Conservation (phyloP, 1,140 invertebrate genomes). For the Lamellibrachia luymesi region DNA sequence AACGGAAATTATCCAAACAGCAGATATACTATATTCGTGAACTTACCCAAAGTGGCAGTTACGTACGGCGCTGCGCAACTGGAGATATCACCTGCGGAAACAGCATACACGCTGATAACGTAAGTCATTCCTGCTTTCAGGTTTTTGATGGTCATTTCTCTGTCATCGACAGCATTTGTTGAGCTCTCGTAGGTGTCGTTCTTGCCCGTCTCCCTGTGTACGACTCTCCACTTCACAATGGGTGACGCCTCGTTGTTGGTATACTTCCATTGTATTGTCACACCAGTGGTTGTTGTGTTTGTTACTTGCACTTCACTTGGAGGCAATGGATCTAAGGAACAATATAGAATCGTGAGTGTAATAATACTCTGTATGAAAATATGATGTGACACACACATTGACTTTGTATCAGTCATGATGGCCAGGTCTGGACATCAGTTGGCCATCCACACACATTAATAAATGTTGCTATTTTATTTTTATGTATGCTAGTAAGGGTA, state of each 20-base stretch:
- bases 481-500: no score
- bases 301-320: neutral
- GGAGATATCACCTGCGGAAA: neutral
- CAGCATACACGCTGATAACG: neutral
- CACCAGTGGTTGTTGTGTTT: neutral
- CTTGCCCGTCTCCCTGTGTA: neutral
- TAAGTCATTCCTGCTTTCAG: neutral
- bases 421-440: no score
- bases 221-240: neutral
- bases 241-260: neutral
- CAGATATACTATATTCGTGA: neutral
- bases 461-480: no score
- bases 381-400: no score
- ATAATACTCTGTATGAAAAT: no score
- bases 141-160: neutral
- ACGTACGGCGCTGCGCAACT: neutral
- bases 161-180: neutral
- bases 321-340: neutral
- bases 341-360: no score
- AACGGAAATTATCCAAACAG: no score
- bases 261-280: neutral
- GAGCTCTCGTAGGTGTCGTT: neutral
- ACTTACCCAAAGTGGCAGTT: neutral
- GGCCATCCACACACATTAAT: no score
- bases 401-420: no score